phyloP scores from a whole-genome alignment of 2,113 vertebrate genomes.

The Phrynosoma platyrhinos region DNA sequence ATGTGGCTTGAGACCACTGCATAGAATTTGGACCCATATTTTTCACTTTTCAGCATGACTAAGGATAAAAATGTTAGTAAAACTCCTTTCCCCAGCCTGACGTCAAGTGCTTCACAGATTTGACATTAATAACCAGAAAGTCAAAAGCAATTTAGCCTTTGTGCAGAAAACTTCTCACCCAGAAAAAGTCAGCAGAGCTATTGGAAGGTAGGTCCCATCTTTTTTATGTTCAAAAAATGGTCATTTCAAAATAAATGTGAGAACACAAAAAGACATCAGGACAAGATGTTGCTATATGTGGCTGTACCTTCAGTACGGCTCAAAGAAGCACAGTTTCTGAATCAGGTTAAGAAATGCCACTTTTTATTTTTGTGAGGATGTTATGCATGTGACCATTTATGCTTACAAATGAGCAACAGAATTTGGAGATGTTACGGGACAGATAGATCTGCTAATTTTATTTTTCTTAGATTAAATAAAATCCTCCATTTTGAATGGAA shows the following conservation, averaged over 20 bases:
- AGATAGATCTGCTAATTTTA: too few relatives aligned
- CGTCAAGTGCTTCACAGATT: background rate
- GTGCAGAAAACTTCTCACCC: background rate
- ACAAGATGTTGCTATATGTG: background rate
- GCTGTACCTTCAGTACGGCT: background rate
- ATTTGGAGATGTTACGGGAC: too few relatives aligned
- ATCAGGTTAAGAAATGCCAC: background rate
- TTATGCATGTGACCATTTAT: too few relatives aligned
- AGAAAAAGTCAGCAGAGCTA: background rate
- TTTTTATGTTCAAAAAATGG: background rate
- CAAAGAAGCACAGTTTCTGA: background rate
- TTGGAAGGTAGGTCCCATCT: background rate
- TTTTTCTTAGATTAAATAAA: too few relatives aligned
- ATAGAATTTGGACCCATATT: background rate
- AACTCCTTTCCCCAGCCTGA: background rate
- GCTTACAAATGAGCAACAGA: background rate
- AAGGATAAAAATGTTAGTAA: slow-evolving; percentile 9
- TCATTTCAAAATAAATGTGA: background rate
- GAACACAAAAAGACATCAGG: background rate
- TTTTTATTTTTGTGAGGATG: background rate
- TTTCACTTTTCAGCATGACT: background rate
- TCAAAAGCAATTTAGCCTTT: background rate
- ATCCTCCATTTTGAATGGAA: too few relatives aligned
- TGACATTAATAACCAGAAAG: background rate
- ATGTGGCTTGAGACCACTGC: background rate